Evolutionary conservation across 92 coral and sea anemone genomes (phyloP).

Genomic region (Diadumene lineata): DNA sequence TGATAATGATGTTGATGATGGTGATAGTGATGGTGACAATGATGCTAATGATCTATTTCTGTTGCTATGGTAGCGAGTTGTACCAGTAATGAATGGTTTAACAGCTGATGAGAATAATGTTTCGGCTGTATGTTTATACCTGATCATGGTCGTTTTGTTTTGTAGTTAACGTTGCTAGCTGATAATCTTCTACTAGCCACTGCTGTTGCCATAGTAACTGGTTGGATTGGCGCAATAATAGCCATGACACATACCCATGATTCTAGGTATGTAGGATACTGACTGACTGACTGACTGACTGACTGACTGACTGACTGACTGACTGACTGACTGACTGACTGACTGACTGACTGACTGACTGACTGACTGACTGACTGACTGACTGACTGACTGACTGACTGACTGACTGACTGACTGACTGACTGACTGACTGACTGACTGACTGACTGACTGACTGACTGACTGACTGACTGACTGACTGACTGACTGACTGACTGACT

Average conservation of each 20-base stretch:
- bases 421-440: too few species aligned
- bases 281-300: too few species aligned
- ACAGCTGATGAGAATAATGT: not conserved
- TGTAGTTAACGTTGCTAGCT: conserved; percentile 62
- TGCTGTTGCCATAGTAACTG: conserved; percentile 62
- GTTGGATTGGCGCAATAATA: conserved; percentile 69
- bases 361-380: too few species aligned
- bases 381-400: too few species aligned
- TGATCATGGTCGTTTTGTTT: conserved; percentile 5
- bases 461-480: too few species aligned
- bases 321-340: too few species aligned
- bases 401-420: too few species aligned
- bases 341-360: too few species aligned
- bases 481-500: too few species aligned
- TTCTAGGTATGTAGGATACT: conserved; percentile 51
- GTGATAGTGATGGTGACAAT: not conserved
- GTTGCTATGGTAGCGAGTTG: not conserved
- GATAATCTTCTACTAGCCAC: conserved; percentile 50
- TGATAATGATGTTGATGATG: not conserved
- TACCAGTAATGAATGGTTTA: not conserved
- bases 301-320: too few species aligned
- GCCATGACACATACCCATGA: conserved; percentile 71
- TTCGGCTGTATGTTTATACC: too few species aligned
- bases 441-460: too few species aligned
- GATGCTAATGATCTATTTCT: not conserved